Base-by-base conservation (phyloP, 2,113 vertebrate species). In the Petroica traversi region DNA sequence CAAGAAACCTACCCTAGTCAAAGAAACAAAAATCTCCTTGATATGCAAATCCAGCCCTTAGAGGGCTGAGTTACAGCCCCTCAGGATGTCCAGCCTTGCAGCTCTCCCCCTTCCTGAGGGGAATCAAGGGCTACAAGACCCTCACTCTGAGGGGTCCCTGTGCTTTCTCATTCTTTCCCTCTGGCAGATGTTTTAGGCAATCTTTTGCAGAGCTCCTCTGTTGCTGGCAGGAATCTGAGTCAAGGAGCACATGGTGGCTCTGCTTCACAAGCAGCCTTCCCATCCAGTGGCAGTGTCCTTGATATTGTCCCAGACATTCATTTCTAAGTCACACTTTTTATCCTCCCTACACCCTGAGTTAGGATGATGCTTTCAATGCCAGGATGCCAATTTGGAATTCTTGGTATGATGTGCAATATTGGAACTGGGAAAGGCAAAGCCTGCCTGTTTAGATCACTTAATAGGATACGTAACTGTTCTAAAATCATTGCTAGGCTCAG, bases 1-100 rank as follows among this genome's bases (percentile, higher is more conserved):
- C 38, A 74, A 78, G 85, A 81, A 90, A 89, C 57, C 63, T 95
- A 61, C 41, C 57, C 58, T 61, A 75, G 24, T 33, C 63, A 49
- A 73, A 55, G 90, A 66, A 79, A 49, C n/a, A 69, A 94, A 78
- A 77, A 40, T 64, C 88, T 54, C 5, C 68, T 62, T 92, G 61
- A 49, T 63, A 6, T 11, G 5, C 14, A 3, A 29, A 48, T 19
- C 9, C n/a, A 66, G 34, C 64, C 58, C 68, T 68, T 38, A 12
- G 19, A 61, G 6, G 26, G 33, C 68, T 86, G 54, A 76, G 38
- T 55, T 54, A 17, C n/a, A 79, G 58, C n/a, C 40, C 8, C 14
- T 16, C 3, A 5, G 24, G 18, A 4, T 8, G 29, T 11, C 43
- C 58, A 61, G 43, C 52, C 58, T 18, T 61, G 58, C 34, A 64